Conservation (phyloP, 30 jellyfish, hydroid and myxozoan species). For the Cassiopea xamachana region DNA sequence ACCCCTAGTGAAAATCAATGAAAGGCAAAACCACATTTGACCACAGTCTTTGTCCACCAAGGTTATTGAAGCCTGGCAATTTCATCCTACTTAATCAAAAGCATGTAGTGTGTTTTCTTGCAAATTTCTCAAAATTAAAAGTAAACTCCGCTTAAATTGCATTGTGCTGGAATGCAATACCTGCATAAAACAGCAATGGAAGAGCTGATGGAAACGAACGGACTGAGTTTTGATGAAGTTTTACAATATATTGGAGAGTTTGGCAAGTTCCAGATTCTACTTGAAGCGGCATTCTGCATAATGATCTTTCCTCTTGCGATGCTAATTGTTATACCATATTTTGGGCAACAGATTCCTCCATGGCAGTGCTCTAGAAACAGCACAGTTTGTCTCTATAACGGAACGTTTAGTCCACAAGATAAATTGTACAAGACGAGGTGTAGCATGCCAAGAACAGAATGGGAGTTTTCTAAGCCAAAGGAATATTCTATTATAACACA, state of each 20-base stretch:
- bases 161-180: too few species aligned
- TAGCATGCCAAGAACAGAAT: conserved; percentile 67
- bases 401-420: conserved; percentile 27
- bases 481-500: conserved; percentile 79
- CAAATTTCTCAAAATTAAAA: too few species aligned
- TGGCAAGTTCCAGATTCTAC: conserved; percentile 86
- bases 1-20: too few species aligned
- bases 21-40: too few species aligned
- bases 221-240: conserved; percentile 66
- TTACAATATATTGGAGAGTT: conserved; percentile 89
- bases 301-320: conserved; percentile 77
- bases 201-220: neutral
- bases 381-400: conserved; percentile 76
- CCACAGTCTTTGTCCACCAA: too few species aligned
- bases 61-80: too few species aligned
- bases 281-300: conserved; percentile 74
- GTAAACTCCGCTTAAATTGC: too few species aligned
- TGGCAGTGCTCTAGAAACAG: conserved; percentile 94
- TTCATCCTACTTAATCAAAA: too few species aligned
- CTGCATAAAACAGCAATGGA: too few species aligned
- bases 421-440: conserved; percentile 54
- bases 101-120: too few species aligned
- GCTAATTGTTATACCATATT: conserved; percentile 75
- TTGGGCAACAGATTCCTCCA: conserved; percentile 91
- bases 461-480: conserved; percentile 74